These are phyloP conservation scores for Gracilinanus agilis DNA, from an alignment of 2,113 vertebrate genomes.

Conservation along the genomic window DNA sequence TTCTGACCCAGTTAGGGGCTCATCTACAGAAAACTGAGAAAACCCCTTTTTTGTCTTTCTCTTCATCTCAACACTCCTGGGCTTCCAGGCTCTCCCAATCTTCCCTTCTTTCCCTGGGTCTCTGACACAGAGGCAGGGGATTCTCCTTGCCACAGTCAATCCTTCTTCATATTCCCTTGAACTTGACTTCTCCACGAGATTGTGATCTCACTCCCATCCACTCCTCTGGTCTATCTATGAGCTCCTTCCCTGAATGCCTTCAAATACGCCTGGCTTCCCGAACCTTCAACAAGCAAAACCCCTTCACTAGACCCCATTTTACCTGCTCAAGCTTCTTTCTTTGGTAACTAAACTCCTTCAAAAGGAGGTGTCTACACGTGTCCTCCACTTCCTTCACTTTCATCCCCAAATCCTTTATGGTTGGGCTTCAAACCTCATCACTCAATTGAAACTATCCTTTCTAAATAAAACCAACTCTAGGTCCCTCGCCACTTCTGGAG, in stretches of 20 bases:
- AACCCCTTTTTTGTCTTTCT: neutral
- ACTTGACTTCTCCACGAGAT: neutral
- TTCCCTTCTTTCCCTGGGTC: neutral
- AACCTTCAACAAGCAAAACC: neutral
- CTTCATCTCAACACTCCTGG: neutral
- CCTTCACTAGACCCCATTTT: neutral
- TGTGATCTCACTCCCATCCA: neutral
- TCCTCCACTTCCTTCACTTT: neutral
- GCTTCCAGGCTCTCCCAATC: neutral
- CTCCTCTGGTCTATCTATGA: neutral
- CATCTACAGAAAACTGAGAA: neutral
- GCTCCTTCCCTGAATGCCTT: neutral
- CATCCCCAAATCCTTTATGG: neutral
- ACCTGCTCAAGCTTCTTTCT: neutral
- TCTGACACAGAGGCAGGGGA: neutral
- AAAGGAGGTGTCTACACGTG: too few species aligned
- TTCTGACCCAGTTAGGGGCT: neutral
- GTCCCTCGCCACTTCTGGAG: too few species aligned
- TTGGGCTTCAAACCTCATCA: neutral
- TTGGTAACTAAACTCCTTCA: neutral
- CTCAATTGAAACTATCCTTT: neutral
- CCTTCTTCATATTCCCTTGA: neutral
- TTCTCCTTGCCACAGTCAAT: neutral
- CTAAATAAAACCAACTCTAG: too few species aligned
- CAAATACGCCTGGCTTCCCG: neutral